A percentile compares a stretch with the other conserved stretches of the same genome.
These are phyloP conservation scores for Ochropleura plecta DNA, from an alignment of 2,888 invertebrate species.

Conservation along the genomic window DNA sequence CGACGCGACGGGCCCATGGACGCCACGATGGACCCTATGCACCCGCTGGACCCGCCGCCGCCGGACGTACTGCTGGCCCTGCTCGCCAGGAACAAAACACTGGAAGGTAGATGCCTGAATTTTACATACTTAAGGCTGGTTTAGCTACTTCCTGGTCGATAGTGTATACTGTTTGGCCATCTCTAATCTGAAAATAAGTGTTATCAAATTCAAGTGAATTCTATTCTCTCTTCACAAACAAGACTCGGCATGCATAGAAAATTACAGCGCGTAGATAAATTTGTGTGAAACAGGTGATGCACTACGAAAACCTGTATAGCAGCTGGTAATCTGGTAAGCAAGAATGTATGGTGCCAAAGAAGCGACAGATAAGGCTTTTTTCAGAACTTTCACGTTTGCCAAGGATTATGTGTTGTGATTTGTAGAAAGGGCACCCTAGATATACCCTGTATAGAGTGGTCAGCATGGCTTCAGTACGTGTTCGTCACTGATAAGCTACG, in stretches of 20 bases:
- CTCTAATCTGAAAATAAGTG: background rate
- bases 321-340: too few relatives aligned
- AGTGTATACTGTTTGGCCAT: background rate
- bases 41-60: constrained; percentile 91
- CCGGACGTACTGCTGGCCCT: constrained; percentile 96
- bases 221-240: too few relatives aligned
- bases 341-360: too few relatives aligned
- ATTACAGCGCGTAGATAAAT: too few relatives aligned
- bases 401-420: background rate
- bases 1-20: constrained; percentile 79
- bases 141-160: constrained; percentile 33
- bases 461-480: background rate
- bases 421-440: background rate
- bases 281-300: too few relatives aligned
- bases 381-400: background rate
- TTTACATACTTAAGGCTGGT: constrained; percentile 49
- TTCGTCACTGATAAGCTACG: background rate
- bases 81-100: constrained; percentile 95
- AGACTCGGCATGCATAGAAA: too few relatives aligned
- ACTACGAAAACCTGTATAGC: too few relatives aligned
- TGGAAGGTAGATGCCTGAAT: constrained; percentile 93
- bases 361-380: background rate
- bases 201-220: too few relatives aligned
- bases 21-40: constrained; percentile 81
- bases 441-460: too few relatives aligned